Percentiles rank a stretch among this genome's conserved stretches.
These are phyloP conservation scores for Chrysemys picta DNA, from an alignment of 2,113 vertebrate species.

Conservation along the genomic window DNA sequence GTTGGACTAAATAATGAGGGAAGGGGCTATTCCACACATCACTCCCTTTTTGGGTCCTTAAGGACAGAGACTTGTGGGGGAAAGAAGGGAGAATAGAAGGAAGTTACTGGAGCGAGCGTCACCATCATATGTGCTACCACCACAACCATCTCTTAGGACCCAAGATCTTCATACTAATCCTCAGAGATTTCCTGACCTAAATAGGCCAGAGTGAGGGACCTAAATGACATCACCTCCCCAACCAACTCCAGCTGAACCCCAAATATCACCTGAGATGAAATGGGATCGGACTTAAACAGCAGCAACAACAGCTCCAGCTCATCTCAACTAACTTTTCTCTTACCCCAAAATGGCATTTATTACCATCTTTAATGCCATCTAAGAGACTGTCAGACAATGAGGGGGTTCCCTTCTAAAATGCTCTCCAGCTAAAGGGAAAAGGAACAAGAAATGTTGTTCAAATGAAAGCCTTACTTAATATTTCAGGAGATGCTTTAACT, in stretches of 20 bases:
- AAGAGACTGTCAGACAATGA: not conserved
- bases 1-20: too few species aligned
- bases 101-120: too few species aligned
- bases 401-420: not conserved
- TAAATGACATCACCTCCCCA: not conserved
- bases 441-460: not conserved
- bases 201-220: not conserved
- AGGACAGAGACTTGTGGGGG: too few species aligned
- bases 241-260: not conserved
- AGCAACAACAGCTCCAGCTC: not conserved
- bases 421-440: not conserved
- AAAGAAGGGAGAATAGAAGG: too few species aligned
- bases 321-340: not conserved
- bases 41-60: too few species aligned
- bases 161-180: not conserved
- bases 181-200: not conserved
- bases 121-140: not conserved
- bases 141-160: not conserved
- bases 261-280: not conserved
- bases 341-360: not conserved
- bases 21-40: too few species aligned
- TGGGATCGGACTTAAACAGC: not conserved
- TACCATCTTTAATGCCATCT: too few species aligned
- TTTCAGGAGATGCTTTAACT: not conserved
- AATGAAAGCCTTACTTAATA: not conserved